A percentile compares a stretch with the other conserved stretches of the same genome.
Conservation (phyloP, 2,113 vertebrate genomes). For the Himantopus leucocephalus region DNA sequence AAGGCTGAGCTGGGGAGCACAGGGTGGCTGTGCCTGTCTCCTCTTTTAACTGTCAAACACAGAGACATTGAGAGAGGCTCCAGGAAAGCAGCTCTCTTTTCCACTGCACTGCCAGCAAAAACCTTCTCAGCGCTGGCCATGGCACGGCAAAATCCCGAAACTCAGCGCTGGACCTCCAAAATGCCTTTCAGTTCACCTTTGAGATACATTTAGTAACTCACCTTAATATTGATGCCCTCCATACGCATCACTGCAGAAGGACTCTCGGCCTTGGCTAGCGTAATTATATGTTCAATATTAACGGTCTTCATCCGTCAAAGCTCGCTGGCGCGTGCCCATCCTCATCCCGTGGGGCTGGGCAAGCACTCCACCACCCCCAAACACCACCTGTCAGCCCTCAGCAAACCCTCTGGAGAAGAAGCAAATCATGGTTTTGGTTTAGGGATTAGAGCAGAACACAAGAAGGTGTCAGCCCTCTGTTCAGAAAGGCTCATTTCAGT, state of each 20-base stretch:
- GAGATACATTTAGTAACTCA: conserved; percentile 55
- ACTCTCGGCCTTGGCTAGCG: not conserved
- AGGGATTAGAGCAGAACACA: not conserved
- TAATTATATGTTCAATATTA: conserved; percentile 69
- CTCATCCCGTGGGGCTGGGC: rapidly evolving
- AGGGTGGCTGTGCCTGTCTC: not conserved
- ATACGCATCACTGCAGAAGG: not conserved
- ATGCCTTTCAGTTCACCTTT: conserved; percentile 59
- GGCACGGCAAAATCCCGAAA: rapidly evolving
- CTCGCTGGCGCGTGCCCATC: rapidly evolving
- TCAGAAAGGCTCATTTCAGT: not conserved
- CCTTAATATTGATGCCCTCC: conserved; percentile 64
- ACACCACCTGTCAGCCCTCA: rapidly evolving
- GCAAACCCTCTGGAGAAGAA: not conserved
- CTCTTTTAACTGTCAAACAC: not conserved
- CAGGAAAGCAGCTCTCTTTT: not conserved
- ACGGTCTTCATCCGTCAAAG: conserved; percentile 30
- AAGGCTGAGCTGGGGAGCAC: not conserved
- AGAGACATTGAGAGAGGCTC: not conserved
- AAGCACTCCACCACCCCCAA: rapidly evolving
- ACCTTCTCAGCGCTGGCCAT: rapidly evolving
- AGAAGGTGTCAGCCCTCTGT: rapidly evolving
- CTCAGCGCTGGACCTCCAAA: not conserved
- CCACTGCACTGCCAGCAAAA: not conserved
- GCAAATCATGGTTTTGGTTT: not conserved